These are phyloP conservation scores for Psittacula derbiana DNA, from an alignment of 2,797 vertebrate genomes.

Conservation along the genomic window DNA sequence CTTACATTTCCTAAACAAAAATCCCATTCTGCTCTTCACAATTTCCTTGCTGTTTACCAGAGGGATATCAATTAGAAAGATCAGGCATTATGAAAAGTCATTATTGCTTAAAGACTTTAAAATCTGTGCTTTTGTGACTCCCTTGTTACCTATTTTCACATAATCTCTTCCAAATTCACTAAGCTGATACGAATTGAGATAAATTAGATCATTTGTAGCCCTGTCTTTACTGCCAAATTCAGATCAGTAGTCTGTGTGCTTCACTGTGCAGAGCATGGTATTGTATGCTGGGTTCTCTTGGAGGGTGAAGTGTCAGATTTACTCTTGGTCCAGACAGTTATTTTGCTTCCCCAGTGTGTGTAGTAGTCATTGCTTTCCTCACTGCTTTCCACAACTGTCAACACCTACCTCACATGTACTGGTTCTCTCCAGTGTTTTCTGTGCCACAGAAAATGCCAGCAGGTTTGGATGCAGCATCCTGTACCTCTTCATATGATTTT, in stretches of 20 bases:
- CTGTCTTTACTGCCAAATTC: conserved; percentile 72
- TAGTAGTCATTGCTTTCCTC: not conserved
- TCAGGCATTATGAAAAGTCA: conserved; percentile 72
- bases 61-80: conserved; percentile 58
- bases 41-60: conserved; percentile 41
- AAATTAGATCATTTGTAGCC: conserved; percentile 74
- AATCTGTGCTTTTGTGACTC: conserved; percentile 70
- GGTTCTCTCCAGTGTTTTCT: not conserved
- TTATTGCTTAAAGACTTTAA: conserved; percentile 75
- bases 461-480: not conserved
- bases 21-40: not conserved
- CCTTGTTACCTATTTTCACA: conserved; percentile 72
- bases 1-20: conserved; percentile 52
- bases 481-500: not conserved
- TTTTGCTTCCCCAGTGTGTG: conserved; percentile 7
- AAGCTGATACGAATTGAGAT: conserved; percentile 75
- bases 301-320: conserved; percentile 32
- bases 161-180: conserved; percentile 71
- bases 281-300: conserved; percentile 35
- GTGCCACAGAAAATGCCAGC: not conserved
- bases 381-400: not conserved
- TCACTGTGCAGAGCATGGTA: not conserved
- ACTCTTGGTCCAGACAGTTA: not conserved
- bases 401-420: not conserved
- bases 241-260: conserved; percentile 51